Evolutionary conservation across 2,113 vertebrate species (phyloP).

Genomic region (Emydura subglobosa): DNA sequence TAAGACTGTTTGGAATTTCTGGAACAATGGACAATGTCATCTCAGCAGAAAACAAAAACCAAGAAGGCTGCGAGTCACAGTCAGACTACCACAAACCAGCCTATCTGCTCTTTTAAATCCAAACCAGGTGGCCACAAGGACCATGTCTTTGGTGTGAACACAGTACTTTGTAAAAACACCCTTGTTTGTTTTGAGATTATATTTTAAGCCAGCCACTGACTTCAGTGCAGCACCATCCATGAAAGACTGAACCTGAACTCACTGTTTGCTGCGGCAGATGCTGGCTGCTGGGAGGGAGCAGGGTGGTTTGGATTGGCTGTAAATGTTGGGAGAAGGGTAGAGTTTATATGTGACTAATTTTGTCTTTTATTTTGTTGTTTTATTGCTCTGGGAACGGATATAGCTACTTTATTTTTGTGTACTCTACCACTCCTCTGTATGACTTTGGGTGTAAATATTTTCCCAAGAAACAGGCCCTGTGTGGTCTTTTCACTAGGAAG

Average conservation of each 20-base stretch:
- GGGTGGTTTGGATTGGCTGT: neutral
- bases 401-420: neutral
- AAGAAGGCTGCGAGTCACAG: neutral
- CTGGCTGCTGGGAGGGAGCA: neutral
- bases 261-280: neutral
- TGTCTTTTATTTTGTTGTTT: neutral
- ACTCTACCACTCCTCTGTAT: neutral
- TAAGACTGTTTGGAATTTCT: neutral
- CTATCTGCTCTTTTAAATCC: neutral
- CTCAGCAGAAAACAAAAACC: neutral
- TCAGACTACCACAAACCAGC: neutral
- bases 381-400: neutral
- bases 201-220: neutral
- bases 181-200: neutral
- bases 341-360: neutral
- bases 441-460: neutral
- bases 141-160: neutral
- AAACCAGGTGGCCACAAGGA: neutral
- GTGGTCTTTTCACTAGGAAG: neutral
- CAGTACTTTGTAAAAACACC: neutral
- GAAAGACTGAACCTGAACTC: neutral
- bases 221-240: neutral
- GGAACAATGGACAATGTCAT: neutral
- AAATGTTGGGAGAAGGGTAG: neutral
- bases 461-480: neutral